phyloP scores from a whole-genome alignment of 2,888 invertebrate species.

The Opisthograptis luteolata region DNA sequence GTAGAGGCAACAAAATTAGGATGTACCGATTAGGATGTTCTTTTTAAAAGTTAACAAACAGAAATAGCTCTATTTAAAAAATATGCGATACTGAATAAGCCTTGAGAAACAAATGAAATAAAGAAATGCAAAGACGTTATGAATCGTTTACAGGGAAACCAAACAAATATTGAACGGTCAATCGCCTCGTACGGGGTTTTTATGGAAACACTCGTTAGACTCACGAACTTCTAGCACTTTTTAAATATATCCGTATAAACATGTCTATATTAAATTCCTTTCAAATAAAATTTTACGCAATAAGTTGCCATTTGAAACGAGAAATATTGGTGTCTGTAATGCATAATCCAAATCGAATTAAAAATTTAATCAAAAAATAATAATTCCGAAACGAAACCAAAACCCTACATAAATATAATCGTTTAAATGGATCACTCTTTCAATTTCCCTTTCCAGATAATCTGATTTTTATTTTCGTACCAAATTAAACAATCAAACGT shows the following conservation, averaged over 20 bases:
- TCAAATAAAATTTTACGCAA: not conserved
- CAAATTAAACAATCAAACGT: slow-evolving; percentile 22
- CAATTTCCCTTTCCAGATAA: slow-evolving; percentile 15
- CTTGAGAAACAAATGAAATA: slow-evolving; percentile 12
- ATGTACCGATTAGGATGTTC: too few species aligned
- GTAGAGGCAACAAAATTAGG: too few species aligned
- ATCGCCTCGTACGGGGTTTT: slow-evolving; percentile 9
- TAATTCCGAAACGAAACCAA: too few species aligned
- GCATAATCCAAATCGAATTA: not conserved
- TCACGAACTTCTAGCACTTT: too few species aligned
- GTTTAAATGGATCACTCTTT: slow-evolving; percentile 3
- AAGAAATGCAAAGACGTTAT: slow-evolving; percentile 21
- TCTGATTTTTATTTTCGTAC: slow-evolving; percentile 16
- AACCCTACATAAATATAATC: not conserved
- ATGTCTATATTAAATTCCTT: too few species aligned
- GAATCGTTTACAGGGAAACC: slow-evolving; percentile 21
- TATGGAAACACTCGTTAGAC: not conserved
- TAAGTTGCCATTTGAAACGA: not conserved
- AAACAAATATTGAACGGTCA: slow-evolving; percentile 31
- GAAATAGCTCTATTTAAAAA: slow-evolving; percentile 6
- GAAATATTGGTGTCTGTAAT: too few species aligned
- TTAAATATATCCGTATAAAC: too few species aligned
- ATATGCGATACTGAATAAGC: slow-evolving; percentile 11
- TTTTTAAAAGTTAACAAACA: slow-evolving; percentile 1
- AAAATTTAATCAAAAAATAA: slow-evolving; percentile 5